Evolutionary conservation across 2,888 invertebrate genomes (phyloP).

Genomic region (Mechanitis mazaeus): DNA sequence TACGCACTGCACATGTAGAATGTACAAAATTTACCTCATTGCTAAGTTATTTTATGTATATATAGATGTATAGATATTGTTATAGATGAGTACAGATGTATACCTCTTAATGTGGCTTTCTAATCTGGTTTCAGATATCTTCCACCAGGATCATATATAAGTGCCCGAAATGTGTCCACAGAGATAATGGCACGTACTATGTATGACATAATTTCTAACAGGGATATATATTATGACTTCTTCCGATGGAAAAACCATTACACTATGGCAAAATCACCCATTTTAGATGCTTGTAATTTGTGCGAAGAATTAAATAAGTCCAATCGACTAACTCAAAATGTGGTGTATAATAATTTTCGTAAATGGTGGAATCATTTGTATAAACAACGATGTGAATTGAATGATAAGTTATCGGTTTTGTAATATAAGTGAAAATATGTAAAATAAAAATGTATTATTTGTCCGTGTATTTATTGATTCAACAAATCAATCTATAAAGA

Average conservation of each 20-base stretch:
- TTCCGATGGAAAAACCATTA: slow-evolving; percentile 58
- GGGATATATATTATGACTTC: slow-evolving; percentile 43
- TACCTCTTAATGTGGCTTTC: slow-evolving; percentile 11
- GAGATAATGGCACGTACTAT: slow-evolving; percentile 43
- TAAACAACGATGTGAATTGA: slow-evolving; percentile 32
- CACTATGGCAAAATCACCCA: slow-evolving; percentile 34
- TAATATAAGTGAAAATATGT: neutral
- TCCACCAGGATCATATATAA: slow-evolving; percentile 49
- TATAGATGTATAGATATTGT: neutral
- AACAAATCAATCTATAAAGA: too few species aligned
- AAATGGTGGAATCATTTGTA: slow-evolving; percentile 55
- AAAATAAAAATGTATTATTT: too few species aligned
- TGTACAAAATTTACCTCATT: too few species aligned
- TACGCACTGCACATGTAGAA: too few species aligned
- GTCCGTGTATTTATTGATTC: too few species aligned
- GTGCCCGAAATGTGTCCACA: slow-evolving; percentile 38
- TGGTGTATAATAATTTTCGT: slow-evolving; percentile 40
- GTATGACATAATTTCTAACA: slow-evolving; percentile 40
- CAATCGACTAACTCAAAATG: slow-evolving; percentile 36
- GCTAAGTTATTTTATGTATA: too few species aligned
- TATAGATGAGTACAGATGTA: too few species aligned
- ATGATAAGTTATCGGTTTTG: slow-evolving; percentile 11
- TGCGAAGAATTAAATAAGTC: slow-evolving; percentile 48
- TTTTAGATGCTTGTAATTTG: slow-evolving; percentile 46
- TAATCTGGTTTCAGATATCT: slow-evolving; percentile 39